These are phyloP conservation scores for Anoura caudifer DNA, from an alignment of 2,113 vertebrate genomes.

Conservation along the genomic window DNA sequence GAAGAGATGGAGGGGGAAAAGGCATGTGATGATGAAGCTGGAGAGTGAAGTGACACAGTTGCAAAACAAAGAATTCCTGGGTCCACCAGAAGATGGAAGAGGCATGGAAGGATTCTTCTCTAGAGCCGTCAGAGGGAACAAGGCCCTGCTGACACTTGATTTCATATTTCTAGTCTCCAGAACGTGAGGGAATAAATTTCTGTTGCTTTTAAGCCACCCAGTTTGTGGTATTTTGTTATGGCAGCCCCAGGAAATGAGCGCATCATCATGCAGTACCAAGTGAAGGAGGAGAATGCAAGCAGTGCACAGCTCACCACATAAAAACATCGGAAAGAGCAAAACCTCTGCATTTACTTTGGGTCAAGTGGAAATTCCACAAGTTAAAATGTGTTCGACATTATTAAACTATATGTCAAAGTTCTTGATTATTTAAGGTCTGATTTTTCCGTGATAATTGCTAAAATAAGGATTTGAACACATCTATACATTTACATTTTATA, in stretches of 20 bases:
- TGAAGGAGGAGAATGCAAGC: background rate
- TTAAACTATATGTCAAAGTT: background rate
- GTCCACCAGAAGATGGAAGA: background rate
- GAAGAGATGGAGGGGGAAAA: rapidly evolving
- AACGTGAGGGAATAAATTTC: background rate
- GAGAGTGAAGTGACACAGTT: background rate
- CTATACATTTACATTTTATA: background rate
- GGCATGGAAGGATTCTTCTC: background rate
- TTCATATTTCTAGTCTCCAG: background rate
- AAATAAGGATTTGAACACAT: background rate
- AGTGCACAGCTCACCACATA: background rate
- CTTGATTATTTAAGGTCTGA: background rate
- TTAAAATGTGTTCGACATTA: background rate
- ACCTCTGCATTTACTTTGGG: background rate
- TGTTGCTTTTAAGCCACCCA: background rate
- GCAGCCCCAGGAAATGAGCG: background rate
- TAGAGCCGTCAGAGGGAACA: background rate
- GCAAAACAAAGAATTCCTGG: background rate
- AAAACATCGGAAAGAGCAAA: background rate
- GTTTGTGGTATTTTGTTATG: background rate
- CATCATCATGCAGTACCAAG: background rate
- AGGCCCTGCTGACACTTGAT: background rate
- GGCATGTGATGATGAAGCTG: background rate
- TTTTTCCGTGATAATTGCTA: background rate
- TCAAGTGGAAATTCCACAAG: background rate